A percentile compares a stretch with the other conserved stretches of the same genome.
phyloP scores from a whole-genome alignment of 2,888 invertebrate genomes.

The Scrobipalpa costella region DNA sequence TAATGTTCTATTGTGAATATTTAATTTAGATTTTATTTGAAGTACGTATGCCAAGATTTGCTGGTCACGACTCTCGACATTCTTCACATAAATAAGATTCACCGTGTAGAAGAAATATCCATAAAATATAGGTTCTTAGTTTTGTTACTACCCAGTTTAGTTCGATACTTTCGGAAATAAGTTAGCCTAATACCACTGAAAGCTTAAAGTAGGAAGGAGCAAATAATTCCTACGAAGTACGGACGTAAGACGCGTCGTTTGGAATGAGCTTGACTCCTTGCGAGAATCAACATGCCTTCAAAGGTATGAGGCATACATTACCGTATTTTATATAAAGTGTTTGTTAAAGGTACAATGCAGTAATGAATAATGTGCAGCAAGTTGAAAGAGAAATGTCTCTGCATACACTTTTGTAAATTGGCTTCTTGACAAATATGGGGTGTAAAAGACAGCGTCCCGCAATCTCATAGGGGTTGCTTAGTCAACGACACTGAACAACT shows the following conservation, averaged over 20 bases:
- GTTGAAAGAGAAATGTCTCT: too few species aligned
- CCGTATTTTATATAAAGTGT: too few species aligned
- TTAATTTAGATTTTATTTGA: not conserved
- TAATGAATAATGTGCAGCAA: too few species aligned
- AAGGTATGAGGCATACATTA: too few species aligned
- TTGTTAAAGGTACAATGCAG: too few species aligned
- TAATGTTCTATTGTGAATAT: too few species aligned
- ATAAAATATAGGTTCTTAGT: constrained; percentile 1
- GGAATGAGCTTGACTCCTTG: not conserved
- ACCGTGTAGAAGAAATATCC: not conserved
- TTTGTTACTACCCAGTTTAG: constrained; percentile 5
- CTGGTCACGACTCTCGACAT: not conserved
- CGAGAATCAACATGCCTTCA: not conserved
- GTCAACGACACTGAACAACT: too few species aligned
- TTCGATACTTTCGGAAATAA: not conserved
- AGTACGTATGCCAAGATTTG: not conserved
- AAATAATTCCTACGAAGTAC: constrained; percentile 10
- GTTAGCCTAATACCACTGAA: constrained; percentile 24
- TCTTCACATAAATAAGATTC: not conserved
- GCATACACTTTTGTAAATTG: too few species aligned
- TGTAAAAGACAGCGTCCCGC: too few species aligned
- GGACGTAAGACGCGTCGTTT: not conserved
- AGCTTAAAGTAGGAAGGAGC: constrained; percentile 11
- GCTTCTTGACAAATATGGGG: too few species aligned
- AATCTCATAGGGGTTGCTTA: too few species aligned